Evolutionary conservation across 92 coral and sea anemone species (phyloP).

Genomic region (Desmophyllum pertusum): DNA sequence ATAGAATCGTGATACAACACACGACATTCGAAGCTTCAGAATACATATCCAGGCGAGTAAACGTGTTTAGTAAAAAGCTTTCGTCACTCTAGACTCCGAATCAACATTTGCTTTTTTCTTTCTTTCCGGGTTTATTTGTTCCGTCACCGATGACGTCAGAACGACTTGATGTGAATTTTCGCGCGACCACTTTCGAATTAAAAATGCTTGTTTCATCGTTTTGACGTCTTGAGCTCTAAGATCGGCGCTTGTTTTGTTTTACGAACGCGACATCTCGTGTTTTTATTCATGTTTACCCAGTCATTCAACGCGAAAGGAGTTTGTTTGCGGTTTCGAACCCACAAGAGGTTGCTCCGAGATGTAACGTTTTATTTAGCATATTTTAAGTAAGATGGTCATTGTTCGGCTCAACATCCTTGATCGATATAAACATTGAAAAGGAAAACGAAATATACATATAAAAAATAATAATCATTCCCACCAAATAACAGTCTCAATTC

Average conservation of each 20-base stretch:
- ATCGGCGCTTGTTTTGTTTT: not conserved
- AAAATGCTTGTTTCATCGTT: not conserved
- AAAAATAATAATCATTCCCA: not conserved
- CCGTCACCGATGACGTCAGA: conserved; percentile 33
- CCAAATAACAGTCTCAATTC: not conserved
- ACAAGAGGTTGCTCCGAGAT: not conserved
- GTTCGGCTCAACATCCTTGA: not conserved
- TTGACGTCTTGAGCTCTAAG: not conserved
- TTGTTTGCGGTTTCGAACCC: conserved; percentile 25
- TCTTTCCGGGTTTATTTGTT: not conserved
- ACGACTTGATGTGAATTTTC: conserved; percentile 20
- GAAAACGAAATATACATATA: not conserved
- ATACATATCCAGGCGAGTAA: not conserved
- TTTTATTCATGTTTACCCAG: conserved; percentile 26
- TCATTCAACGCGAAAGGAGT: conserved; percentile 21
- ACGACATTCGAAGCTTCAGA: not conserved
- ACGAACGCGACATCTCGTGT: not conserved
- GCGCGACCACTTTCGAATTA: conserved; percentile 9
- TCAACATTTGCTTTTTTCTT: conserved; percentile 26
- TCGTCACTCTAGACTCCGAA: conserved; percentile 18
- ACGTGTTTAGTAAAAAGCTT: conserved; percentile 5
- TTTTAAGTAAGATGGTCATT: conserved; percentile 3
- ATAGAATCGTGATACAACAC: not conserved
- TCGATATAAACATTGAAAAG: not conserved
- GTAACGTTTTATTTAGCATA: not conserved